Evolutionary conservation across 2,888 invertebrate species (phyloP).

Genomic region (Embidobia sp.): DNA sequence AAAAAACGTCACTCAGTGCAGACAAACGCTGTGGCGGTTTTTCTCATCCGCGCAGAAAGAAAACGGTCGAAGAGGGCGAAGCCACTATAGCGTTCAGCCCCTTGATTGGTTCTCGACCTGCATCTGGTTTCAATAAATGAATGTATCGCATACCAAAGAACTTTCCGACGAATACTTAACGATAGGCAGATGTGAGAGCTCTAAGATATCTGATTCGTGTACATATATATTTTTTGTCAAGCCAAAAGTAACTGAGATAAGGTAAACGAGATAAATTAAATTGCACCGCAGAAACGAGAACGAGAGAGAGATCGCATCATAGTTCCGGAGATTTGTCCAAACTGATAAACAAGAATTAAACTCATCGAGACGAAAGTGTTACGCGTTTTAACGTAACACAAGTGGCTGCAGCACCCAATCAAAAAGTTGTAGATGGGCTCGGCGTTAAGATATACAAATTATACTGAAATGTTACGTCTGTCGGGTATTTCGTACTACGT

Average conservation of each 20-base stretch:
- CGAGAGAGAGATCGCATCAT: conserved; percentile 7
- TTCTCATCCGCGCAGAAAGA: no score
- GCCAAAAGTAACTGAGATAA: conserved; percentile 11
- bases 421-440: conserved; percentile 66
- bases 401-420: conserved; percentile 74
- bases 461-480: conserved; percentile 61
- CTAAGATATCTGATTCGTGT: conserved; percentile 33
- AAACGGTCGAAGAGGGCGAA: background rate
- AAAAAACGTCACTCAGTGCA: no score
- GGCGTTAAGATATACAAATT: conserved; percentile 58
- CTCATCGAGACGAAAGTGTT: conserved; percentile 57
- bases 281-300: conserved; percentile 28
- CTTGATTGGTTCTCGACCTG: background rate
- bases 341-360: conserved; percentile 38
- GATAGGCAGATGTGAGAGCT: conserved; percentile 21
- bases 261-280: conserved; percentile 3
- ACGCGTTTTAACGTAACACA: conserved; percentile 67
- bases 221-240: conserved; percentile 47
- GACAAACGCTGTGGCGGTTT: background rate
- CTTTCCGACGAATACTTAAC: conserved; percentile 17
- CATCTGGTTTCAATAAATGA: background rate
- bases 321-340: conserved; percentile 52
- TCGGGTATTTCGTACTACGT: conserved; percentile 55
- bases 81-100: background rate
- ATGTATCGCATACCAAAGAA: conserved; percentile 34